Evolutionary conservation across 1,140 invertebrate genomes (phyloP).

Genomic region (Drosophila sproati): DNA sequence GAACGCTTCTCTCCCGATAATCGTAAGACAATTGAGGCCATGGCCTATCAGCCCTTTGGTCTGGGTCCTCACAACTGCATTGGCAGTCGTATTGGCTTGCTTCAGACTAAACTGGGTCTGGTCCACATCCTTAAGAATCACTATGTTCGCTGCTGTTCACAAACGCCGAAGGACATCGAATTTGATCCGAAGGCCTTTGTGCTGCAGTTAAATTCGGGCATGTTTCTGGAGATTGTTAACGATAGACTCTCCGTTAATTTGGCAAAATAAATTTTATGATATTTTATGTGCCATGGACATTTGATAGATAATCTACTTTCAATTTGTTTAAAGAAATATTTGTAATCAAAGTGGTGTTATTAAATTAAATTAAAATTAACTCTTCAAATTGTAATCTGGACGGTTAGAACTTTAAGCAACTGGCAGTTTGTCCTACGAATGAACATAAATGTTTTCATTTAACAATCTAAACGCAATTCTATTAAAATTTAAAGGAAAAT

Average conservation of each 20-base stretch:
- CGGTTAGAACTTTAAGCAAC: too few relatives aligned
- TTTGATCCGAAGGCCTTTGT: conserved; percentile 70
- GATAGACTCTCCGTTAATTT: conserved; percentile 63
- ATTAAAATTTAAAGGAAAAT: too few relatives aligned
- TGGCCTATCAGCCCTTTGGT: conserved; percentile 91
- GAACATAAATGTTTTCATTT: too few relatives aligned
- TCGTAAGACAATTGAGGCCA: conserved; percentile 84
- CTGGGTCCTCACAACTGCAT: conserved; percentile 91
- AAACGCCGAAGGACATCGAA: conserved; percentile 53
- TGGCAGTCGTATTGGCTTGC: conserved; percentile 85
- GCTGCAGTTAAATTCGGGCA: conserved; percentile 53
- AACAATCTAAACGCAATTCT: too few relatives aligned
- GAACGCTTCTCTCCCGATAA: conserved; percentile 87
- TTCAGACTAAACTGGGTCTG: conserved; percentile 74
- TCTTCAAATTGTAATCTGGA: too few relatives aligned
- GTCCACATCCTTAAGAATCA: conserved; percentile 77
- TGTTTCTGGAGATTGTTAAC: conserved; percentile 63
- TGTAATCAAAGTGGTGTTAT: too few relatives aligned
- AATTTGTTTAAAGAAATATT: too few relatives aligned
- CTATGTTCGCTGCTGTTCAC: conserved; percentile 40
- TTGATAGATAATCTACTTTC: too few relatives aligned
- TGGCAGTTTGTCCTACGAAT: too few relatives aligned
- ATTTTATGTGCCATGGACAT: neutral
- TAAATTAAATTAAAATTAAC: too few relatives aligned
- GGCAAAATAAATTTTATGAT: neutral